Base-by-base conservation (phyloP, 2,113 vertebrate genomes). In the Ifrita kowaldi region DNA sequence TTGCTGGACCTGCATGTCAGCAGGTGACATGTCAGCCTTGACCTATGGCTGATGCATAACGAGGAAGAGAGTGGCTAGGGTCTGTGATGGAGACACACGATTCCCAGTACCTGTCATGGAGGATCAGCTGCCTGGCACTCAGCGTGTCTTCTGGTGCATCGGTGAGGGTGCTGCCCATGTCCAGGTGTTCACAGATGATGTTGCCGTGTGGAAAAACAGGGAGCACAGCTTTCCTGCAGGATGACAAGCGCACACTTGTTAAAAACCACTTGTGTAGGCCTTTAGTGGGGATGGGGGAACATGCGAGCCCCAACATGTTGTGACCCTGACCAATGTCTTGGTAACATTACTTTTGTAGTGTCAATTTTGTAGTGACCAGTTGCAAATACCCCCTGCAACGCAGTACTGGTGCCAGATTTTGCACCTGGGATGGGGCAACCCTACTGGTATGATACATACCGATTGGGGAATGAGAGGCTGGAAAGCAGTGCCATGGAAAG, bases 71-170 rank as follows among this genome's bases (percentile, higher is more conserved):
- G 24, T 2, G 5, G 20, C 28, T 42, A 57, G 16, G 30, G 41
- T 55, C 13, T 20, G 1, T 27, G 28, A 20, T 18, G 27, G 26
- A 89, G 14, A 49, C 16, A 18, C 0, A 0, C 0, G 0, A 26
- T 22, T 69, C 55, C 41, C 70, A 55, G n/a, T 8, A 59, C 27
- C 24, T 3, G 0, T 16, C n/a, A 24, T 7, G 9, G 56, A 78
- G 37, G 35, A 77, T 30, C 39, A 59, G 27, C 37, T 75, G 42
- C 60, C 37, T 60, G n/a, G 47, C 8, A 16, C 28, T 24, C 46
- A 41, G 16, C 0, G 0, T 49, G 28, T 30, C 55, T 35, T 47
- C 42, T 53, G 30, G 13, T 33, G 26, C 11, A 7, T 35, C 32
- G 39, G 26, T 47, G 56, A 18, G 16, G 42, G 52, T 30, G 44